Evolutionary conservation across 2,113 vertebrate species (phyloP), one percentile per base, ranked within the genome.

Genomic region (Mustela lutreola): DNA sequence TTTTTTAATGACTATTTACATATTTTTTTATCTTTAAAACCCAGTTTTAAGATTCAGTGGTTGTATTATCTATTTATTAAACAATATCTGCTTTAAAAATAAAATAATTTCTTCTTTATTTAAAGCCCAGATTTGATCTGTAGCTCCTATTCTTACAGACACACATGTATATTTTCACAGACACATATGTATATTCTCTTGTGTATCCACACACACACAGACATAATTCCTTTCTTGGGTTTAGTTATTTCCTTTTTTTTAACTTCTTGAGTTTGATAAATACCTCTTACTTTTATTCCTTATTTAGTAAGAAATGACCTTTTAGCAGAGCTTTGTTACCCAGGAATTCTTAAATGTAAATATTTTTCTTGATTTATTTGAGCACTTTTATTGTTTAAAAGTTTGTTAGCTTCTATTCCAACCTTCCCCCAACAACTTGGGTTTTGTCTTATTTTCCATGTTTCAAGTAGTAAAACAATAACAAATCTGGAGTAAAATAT

Each of bases 281-380:
- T 33, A 81, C 50, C 1, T 16, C 58, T 86, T 36, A 62, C 82
- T 86, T 94, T 81, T 39, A 22, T 85, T 79, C 70, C 81, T 84
- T 48, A 63, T 58, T 75, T 73, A 53, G 11, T 19, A 88, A 75
- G 15, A 73, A 48, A 26, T 39, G 84, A 76, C 42, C 24, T 42
- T 28, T 63, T 82, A 81, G 24, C 11, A 42, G 67, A 53, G 5
- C 31, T 71, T 89, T 84, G 67, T 22, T 60, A 58, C 18, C 11
- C 15, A 21, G 53, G 18, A 73, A 31, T 75, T 92, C 63, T 67
- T 58, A 94, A 79, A 58, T 22, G 2, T 15, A 87, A 45, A 73
- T 50, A 81, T 39, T 45, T 70, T 93, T 91, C 42, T 90, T 39
- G 62, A 33, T 60, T 79, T 95, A 65, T 73, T 86, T 89, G 50